phyloP scores from a whole-genome alignment of 2,797 vertebrate species.

The Numenius phaeopus region DNA sequence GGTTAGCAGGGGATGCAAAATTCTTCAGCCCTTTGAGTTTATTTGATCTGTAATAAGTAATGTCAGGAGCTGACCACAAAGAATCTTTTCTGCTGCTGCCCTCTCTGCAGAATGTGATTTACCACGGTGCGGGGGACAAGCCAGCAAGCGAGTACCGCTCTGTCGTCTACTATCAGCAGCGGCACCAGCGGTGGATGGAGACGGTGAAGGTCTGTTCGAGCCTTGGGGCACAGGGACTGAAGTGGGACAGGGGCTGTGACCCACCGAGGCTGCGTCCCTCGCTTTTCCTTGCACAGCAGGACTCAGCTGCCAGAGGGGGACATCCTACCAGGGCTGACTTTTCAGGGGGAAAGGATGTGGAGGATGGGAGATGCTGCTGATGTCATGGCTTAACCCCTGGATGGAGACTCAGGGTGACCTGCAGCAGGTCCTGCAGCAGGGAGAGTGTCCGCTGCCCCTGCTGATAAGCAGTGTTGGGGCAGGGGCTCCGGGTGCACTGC shows the following conservation, averaged over 20 bases:
- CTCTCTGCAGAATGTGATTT: conserved; percentile 51
- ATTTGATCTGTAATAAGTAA: neutral
- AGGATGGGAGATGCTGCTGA: fast-evolving
- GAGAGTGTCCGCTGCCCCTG: no score
- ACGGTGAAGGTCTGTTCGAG: conserved; percentile 57
- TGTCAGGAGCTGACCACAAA: fast-evolving
- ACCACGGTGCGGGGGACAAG: conserved; percentile 16
- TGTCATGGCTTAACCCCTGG: neutral
- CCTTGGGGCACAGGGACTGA: fast-evolving
- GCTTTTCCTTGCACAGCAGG: fast-evolving
- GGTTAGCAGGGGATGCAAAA: neutral
- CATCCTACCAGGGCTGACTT: neutral
- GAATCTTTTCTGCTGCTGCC: fast-evolving
- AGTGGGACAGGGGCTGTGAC: neutral
- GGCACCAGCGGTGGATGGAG: conserved; percentile 75
- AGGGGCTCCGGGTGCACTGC: fast-evolving
- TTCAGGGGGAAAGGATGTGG: neutral
- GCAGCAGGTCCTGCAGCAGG: neutral
- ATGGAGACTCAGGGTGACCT: neutral
- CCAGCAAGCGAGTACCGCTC: conserved; percentile 44
- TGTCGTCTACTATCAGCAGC: conserved; percentile 71
- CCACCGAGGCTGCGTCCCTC: fast-evolving
- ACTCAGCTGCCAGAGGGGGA: neutral
- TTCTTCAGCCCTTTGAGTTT: neutral
- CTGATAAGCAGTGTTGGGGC: neutral